A percentile compares a stretch with the other conserved stretches of the same genome.
Evolutionary conservation across 2,113 vertebrate species (phyloP).

Genomic region (Chunga burmeisteri): DNA sequence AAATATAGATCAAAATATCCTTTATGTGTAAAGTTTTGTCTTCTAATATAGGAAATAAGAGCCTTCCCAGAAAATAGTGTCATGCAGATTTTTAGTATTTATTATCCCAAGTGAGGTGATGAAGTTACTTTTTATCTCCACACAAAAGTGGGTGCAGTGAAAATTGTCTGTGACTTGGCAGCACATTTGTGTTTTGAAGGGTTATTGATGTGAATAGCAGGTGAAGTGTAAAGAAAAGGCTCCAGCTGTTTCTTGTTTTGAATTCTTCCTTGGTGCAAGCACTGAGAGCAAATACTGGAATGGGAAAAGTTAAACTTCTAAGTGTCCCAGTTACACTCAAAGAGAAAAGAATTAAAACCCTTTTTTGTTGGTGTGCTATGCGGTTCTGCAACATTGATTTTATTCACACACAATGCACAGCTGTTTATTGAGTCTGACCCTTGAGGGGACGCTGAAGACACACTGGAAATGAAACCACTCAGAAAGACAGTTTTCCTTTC

Average conservation of each 20-base stretch:
- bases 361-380: constrained; percentile 21
- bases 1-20: neutral
- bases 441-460: constrained; percentile 62
- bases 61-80: neutral
- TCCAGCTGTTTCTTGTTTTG: constrained; percentile 58
- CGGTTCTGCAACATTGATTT: constrained; percentile 62
- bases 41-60: neutral
- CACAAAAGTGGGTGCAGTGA: constrained; percentile 25
- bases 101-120: constrained; percentile 26
- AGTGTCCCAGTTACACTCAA: constrained; percentile 44
- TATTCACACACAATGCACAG: constrained; percentile 69
- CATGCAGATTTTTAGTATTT: constrained; percentile 21
- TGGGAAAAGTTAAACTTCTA: constrained; percentile 54
- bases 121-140: constrained; percentile 38
- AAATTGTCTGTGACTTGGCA: constrained; percentile 45
- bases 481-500: constrained; percentile 64
- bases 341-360: constrained; percentile 41
- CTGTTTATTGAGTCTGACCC: constrained; percentile 74
- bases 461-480: constrained; percentile 69
- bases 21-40: neutral
- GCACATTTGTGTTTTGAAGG: constrained; percentile 49
- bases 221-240: constrained; percentile 56
- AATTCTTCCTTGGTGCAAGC: constrained; percentile 36
- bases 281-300: constrained; percentile 34
- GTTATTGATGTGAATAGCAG: constrained; percentile 61